These are phyloP conservation scores for Zaprionus vittiger DNA, from an alignment of 1,140 invertebrate genomes.

Conservation along the genomic window DNA sequence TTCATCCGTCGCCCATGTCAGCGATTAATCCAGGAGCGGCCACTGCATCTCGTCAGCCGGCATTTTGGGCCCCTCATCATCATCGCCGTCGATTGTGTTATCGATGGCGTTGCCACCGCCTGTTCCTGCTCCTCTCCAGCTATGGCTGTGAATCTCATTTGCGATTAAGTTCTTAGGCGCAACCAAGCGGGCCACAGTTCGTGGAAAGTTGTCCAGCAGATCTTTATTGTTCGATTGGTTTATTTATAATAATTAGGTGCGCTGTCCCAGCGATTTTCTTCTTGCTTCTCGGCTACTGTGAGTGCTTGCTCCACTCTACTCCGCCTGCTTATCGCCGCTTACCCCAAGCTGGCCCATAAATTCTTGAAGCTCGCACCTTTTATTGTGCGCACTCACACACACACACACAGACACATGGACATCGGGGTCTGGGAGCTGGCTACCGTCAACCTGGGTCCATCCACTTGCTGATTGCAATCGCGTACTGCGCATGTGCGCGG, in stretches of 20 bases:
- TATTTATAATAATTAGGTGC: constrained; percentile 85
- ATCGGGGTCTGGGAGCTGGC: constrained; percentile 7
- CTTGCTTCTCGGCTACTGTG: constrained; percentile 35
- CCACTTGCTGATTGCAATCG: constrained; percentile 70
- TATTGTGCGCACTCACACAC: constrained; percentile 80
- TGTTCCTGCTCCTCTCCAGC: neutral
- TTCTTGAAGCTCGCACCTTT: constrained; percentile 84
- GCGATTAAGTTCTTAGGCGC: constrained; percentile 83
- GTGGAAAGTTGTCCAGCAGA: constrained; percentile 78
- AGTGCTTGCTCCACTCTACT: constrained; percentile 18
- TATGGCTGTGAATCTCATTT: constrained; percentile 68
- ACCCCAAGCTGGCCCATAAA: constrained; percentile 75
- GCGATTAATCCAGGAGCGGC: constrained; percentile 75
- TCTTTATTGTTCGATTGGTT: constrained; percentile 84
- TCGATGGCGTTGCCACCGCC: constrained; percentile 76
- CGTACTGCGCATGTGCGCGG: constrained; percentile 69
- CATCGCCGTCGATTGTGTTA: constrained; percentile 77
- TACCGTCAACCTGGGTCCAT: constrained; percentile 8
- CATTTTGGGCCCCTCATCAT: constrained; percentile 34
- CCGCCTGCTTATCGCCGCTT: constrained; percentile 57
- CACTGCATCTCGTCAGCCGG: constrained; percentile 62
- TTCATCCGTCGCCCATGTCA: constrained; percentile 61
- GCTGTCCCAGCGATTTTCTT: constrained; percentile 67
- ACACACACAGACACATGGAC: constrained; percentile 7
- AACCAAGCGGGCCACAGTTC: constrained; percentile 54